These are phyloP conservation scores for Charanyca ferruginea DNA, from an alignment of 2,888 invertebrate genomes.

Conservation along the genomic window DNA sequence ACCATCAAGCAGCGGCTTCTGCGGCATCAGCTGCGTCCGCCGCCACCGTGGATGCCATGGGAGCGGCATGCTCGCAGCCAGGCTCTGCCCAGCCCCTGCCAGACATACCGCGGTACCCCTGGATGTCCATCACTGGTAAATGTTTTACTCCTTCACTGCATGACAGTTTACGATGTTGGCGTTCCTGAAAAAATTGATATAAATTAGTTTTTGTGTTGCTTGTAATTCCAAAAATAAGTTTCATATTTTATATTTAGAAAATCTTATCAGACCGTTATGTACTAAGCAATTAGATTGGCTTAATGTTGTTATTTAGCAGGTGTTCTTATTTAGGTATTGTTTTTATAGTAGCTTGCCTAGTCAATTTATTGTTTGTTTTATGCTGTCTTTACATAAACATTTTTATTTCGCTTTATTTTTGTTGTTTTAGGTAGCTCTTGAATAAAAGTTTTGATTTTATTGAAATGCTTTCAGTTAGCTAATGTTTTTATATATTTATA, in stretches of 20 bases:
- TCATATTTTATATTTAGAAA: constrained; percentile 21
- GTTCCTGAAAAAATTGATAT: constrained; percentile 63
- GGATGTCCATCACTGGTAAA: constrained; percentile 99
- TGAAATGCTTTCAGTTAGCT: neutral
- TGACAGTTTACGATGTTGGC: constrained; percentile 69
- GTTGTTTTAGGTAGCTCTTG: neutral
- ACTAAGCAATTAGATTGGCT: constrained; percentile 39
- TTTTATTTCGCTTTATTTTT: constrained; percentile 28
- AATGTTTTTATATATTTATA: neutral
- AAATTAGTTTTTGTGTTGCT: constrained; percentile 59
- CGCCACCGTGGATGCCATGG: constrained; percentile 95
- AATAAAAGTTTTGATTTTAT: neutral
- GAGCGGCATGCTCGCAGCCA: constrained; percentile 95
- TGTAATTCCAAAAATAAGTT: constrained; percentile 40
- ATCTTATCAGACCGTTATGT: constrained; percentile 32
- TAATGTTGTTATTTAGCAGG: constrained; percentile 36
- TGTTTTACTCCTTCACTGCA: constrained; percentile 84
- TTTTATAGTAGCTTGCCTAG: constrained; percentile 4
- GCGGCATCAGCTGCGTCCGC: constrained; percentile 95
- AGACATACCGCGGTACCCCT: constrained; percentile 98
- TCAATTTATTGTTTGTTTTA: constrained; percentile 28
- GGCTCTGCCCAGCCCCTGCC: constrained; percentile 96
- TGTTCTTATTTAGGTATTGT: constrained; percentile 14
- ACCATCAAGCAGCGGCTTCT: constrained; percentile 95
- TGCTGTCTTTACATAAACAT: neutral